Evolutionary conservation across 2,888 invertebrate species (phyloP), one percentile per base, ranked within the genome.

Genomic region (Apamea epomidion): DNA sequence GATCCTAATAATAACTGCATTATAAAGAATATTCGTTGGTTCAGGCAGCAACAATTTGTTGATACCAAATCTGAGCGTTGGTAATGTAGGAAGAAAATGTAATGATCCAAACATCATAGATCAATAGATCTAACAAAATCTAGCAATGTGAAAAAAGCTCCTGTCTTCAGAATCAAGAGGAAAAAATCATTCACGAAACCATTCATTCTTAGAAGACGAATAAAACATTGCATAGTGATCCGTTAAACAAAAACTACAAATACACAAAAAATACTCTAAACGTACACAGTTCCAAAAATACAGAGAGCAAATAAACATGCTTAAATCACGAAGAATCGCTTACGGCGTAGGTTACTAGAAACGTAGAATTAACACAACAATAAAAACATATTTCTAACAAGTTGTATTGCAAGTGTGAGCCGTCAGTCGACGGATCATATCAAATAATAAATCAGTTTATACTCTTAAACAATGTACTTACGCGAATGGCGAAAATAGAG

Each of bases 361-460:
- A 80, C 74, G 83, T 87, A 78, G 84, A 91, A 91, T 90, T 91
- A 89, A 89, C 91, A 89, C 86, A 84, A 60, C 83, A 87, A 91
- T 91, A 91, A 91, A 91, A 89, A 84, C 74, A 85, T 87, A 87
- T 88, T 90, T 88, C 80, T 87, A 87, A 87, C 86, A 89, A 86
- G 85, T 89, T 68, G 65, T 82, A 76, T 82, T 54, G 78, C 71
- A 75, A 82, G 51, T 86, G 91, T 84, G 76, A 81, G 81, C 74
- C 85, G 88, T 92, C 92, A 91, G 72, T 91, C 90, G 85, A 71
- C 89, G 84, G 81, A 87, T 91, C 84, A 83, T 89, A 88, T 91
- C 86, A 88, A 90, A 88, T 83, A 84, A 88, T 90, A 90, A 89
- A 91, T 90, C 87, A 87, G 76, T 76, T 68, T 76, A 82, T 89